Percentiles rank a stretch among this genome's conserved stretches.
Evolutionary conservation across 2,888 invertebrate genomes (phyloP).

Genomic region (Hipparchia semele): DNA sequence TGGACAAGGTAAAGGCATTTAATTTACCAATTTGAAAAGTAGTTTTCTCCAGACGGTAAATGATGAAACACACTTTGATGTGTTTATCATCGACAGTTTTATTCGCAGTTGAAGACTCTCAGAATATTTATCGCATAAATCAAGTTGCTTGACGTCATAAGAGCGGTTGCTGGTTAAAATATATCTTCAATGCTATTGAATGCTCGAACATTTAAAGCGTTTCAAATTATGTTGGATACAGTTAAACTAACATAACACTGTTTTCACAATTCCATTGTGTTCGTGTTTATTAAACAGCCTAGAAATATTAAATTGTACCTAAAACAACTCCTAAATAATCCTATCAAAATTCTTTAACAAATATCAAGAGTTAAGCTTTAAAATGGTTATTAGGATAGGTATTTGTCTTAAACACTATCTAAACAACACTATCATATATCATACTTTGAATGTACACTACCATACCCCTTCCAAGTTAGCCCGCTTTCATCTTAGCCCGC

Average conservation of each 20-base stretch:
- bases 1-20: neutral
- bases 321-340: no score
- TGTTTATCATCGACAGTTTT: conserved; percentile 39
- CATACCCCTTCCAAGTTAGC: no score
- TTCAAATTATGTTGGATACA: conserved; percentile 34
- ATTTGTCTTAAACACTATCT: no score
- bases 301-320: conserved; percentile 2
- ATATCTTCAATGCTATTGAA: conserved; percentile 47
- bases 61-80: conserved; percentile 36
- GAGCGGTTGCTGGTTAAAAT: conserved; percentile 49
- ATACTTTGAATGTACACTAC: no score
- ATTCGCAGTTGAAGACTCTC: conserved; percentile 40
- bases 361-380: no score
- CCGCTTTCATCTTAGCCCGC: no score
- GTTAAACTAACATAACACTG: conserved; percentile 13
- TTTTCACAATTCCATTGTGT: conserved; percentile 16
- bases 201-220: conserved; percentile 29
- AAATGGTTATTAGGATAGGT: no score
- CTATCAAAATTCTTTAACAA: no score
- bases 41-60: conserved; percentile 37
- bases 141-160: conserved; percentile 62
- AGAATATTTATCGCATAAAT: conserved; percentile 59
- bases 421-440: no score
- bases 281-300: conserved; percentile 19
- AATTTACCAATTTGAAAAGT: neutral